Evolutionary conservation across 2,888 invertebrate species (phyloP), one percentile per base, ranked within the genome.

Genomic region (Zeuzera pyrina): DNA sequence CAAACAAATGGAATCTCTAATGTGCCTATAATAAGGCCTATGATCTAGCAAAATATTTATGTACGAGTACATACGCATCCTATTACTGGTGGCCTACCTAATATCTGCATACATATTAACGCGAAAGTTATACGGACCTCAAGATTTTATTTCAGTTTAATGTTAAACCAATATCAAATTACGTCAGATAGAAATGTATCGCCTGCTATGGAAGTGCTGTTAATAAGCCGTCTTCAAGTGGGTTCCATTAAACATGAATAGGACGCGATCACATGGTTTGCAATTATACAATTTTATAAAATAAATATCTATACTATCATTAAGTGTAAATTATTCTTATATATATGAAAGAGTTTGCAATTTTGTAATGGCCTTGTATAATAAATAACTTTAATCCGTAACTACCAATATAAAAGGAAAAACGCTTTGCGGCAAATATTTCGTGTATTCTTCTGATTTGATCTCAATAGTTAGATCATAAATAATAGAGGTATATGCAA

Each of bases 111-210:
- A n/a, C n/a, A 53, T 48, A 48, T 60, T 50, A 52, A 57, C 54
- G 58, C 63, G 49, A 67, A 64, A 62, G 57, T 58, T 55, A 62
- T 31, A 31, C 29, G 29, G 34, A 28, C 34, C 37, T 33, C 27
- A 41, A 46, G 49, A 54, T 45, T 49, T 8, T 48, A 56, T 59
- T 55, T 59, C 39, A 42, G 53, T 42, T 46, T 56, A 53, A 57
- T 61, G 57, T 57, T 61, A 55, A 53, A 45, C 45, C 46, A 50
- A 42, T 34, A 33, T 43, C 38, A 53, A 53, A 54, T 65, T 65
- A 58, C 63, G 60, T 61, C 57, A 62, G n/a, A n/a, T 50, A 43
- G 36, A 24, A 30, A 19, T 34, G 33, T 31, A 38, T 15, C 29
- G 28, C 29, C 19, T 19, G 30, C 25, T 29, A 31, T 28, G n/a